phyloP scores from a whole-genome alignment of 2,888 invertebrate species.

The Drosophila robusta region DNA sequence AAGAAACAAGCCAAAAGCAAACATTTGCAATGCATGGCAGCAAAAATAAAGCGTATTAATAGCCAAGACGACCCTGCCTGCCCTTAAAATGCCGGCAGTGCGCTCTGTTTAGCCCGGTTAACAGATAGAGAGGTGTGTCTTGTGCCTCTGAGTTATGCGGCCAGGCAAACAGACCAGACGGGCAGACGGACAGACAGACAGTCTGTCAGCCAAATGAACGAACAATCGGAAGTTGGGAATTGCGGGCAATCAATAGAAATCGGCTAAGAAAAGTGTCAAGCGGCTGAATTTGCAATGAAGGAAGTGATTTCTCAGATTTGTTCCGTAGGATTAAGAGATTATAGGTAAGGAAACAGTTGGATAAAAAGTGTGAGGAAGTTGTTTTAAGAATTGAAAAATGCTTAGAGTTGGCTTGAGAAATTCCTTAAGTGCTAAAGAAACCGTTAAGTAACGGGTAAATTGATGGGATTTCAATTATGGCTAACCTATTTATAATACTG shows the following conservation, averaged over 20 bases:
- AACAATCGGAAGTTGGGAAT: constrained; percentile 62
- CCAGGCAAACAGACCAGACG: constrained; percentile 22
- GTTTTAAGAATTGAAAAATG: too few relatives aligned
- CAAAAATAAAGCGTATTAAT: constrained; percentile 59
- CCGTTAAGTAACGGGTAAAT: neutral
- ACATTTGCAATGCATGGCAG: constrained; percentile 15
- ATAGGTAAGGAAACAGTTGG: constrained; percentile 9
- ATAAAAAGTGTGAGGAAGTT: neutral
- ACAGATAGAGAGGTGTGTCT: constrained; percentile 32
- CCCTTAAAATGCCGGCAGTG: constrained; percentile 74
- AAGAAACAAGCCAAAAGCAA: constrained; percentile 13
- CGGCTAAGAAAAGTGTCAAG: constrained; percentile 33
- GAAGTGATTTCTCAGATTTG: constrained; percentile 29
- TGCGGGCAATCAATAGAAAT: constrained; percentile 55
- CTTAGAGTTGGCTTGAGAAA: neutral
- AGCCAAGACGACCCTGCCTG: constrained; percentile 75
- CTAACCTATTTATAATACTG: neutral
- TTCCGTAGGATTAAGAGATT: constrained; percentile 13
- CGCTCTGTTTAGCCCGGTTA: constrained; percentile 63
- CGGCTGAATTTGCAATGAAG: constrained; percentile 15
- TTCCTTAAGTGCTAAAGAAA: neutral
- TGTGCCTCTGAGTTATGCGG: constrained; percentile 42
- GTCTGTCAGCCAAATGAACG: constrained; percentile 29
- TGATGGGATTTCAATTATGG: neutral
- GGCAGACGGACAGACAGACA: constrained; percentile 16